Conservation (phyloP, 2,113 vertebrate species). For the Dasyurus viverrinus region DNA sequence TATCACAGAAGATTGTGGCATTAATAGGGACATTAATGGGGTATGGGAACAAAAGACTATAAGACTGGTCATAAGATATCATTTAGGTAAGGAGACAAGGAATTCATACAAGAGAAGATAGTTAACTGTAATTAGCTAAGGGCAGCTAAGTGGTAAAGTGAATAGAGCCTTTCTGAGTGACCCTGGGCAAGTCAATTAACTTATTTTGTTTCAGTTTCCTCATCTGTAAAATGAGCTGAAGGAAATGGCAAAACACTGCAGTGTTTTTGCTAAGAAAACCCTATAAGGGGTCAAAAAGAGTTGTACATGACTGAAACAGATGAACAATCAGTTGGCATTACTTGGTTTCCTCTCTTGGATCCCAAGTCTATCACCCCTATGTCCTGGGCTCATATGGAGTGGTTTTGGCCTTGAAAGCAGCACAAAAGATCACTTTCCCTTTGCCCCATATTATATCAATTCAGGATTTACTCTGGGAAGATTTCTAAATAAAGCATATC, state of each 20-base stretch:
- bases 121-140: too few relatives aligned
- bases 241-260: too few relatives aligned
- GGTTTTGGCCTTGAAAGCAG: not conserved
- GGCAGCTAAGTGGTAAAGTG: not conserved
- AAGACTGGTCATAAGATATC: too few relatives aligned
- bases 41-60: too few relatives aligned
- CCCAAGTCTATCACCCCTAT: not conserved
- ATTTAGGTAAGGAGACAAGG: too few relatives aligned
- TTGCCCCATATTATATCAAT: not conserved
- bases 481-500: not conserved
- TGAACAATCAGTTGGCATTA: not conserved
- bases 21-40: not conserved
- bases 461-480: not conserved
- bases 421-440: not conserved
- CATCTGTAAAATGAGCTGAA: too few relatives aligned
- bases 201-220: too few relatives aligned
- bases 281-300: too few relatives aligned
- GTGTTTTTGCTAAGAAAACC: too few relatives aligned
- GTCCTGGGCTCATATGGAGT: not conserved
- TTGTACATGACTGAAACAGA: not conserved
- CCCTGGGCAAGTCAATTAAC: too few relatives aligned
- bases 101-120: too few relatives aligned
- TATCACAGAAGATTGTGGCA: not conserved
- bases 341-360: not conserved
- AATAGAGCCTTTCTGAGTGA: not conserved